phyloP scores from a whole-genome alignment of 1,140 invertebrate genomes.

The Musca vetustissima region DNA sequence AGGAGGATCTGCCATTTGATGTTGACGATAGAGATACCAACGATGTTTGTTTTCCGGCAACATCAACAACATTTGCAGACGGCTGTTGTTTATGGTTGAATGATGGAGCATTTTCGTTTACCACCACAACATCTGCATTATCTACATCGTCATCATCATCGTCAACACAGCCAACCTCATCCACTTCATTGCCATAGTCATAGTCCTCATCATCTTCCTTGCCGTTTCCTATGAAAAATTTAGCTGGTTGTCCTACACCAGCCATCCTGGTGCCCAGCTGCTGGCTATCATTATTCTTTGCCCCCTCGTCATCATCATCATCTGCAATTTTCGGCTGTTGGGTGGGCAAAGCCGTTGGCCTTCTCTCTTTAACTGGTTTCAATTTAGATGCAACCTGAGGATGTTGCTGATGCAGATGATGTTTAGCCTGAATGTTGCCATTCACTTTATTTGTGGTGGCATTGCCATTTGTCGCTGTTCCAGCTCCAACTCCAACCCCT shows the following conservation, averaged over 20 bases:
- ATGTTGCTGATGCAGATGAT: constrained; percentile 7
- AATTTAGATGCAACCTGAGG: constrained; percentile 34
- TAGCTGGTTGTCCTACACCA: constrained; percentile 35
- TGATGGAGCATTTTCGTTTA: background rate
- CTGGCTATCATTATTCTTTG: constrained; percentile 10
- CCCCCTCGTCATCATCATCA: constrained; percentile 20
- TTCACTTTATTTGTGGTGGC: constrained; percentile 19
- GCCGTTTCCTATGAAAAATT: constrained; percentile 51
- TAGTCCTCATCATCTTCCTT: constrained; percentile 34
- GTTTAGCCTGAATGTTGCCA: constrained; percentile 11
- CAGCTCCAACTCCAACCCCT: background rate
- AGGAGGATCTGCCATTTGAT: background rate
- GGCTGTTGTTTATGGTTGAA: no score
- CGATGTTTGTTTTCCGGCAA: no score
- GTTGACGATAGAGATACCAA: background rate
- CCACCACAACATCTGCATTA: constrained; percentile 7
- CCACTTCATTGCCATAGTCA: background rate
- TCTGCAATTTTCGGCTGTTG: constrained; percentile 40
- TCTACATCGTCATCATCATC: background rate
- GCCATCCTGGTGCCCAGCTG: background rate
- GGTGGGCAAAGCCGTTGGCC: constrained; percentile 45
- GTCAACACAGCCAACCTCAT: constrained; percentile 13
- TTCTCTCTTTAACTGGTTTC: constrained; percentile 51
- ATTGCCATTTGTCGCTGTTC: constrained; percentile 14
- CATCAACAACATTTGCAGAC: no score